Base-by-base conservation (phyloP, 2,888 invertebrate species). In the Drymonia ruficornis region DNA sequence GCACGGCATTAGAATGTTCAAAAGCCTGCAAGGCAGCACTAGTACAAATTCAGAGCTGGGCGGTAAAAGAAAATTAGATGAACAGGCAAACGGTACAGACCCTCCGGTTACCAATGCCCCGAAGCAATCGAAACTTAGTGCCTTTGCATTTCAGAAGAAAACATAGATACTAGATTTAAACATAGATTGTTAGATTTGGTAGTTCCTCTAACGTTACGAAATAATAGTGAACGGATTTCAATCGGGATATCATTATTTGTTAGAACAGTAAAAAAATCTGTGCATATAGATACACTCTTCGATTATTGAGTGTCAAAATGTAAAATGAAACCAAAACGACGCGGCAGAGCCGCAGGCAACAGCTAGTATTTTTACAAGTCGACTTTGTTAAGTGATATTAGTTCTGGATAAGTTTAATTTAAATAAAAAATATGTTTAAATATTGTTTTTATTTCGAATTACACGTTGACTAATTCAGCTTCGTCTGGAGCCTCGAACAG, bases 401-500 rank as follows among this genome's bases (percentile, higher is more conserved):
- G 29, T 45, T 7, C 19, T 43, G 28, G 29, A 31, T 53, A 8
- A n/a, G 2, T 46, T 46, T n/a, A 19, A 15, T 29, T 46, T 11
- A 28, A 47, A 31, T 46, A 46, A 18, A 23, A 23, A 34, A 31
- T 31, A 46, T 46, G 29, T 47, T 34, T 31, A 12, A 47, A 47
- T 16, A 15, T 47, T 15, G 11, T 13, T 23, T 12, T 34, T 50
- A 46, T 50, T 44, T 54, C 12, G 49, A 42, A 53, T 72, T 72
- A 83, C 19, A 56, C 65, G 56, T 91, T 91, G 2, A 86, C 81
- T 50, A 87, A 71, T 78, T 92, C 91, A 2, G 87, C 84, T 68
- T 89, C 89, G 55, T 91, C 87, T 0, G 95, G 94, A 52, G 81
- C 79, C 0, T 92, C 86, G 81, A 95, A 95, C 51, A 94, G 70